These are phyloP conservation scores for Acheta domesticus DNA, from an alignment of 2,888 invertebrate species.

Conservation along the genomic window DNA sequence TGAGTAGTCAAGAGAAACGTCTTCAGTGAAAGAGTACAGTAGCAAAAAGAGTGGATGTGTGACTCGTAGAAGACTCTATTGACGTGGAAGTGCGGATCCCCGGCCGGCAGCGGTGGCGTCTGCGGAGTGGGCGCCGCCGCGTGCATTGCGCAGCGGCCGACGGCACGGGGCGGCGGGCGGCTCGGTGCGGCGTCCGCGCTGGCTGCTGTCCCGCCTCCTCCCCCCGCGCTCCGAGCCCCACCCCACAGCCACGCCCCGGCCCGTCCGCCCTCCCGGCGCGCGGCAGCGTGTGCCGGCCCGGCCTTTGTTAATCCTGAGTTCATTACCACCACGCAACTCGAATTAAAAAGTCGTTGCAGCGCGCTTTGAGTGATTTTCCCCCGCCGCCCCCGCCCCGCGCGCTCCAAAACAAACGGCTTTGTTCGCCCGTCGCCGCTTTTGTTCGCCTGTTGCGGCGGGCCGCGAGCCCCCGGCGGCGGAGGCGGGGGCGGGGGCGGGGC, in stretches of 20 bases:
- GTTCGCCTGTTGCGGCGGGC: neutral
- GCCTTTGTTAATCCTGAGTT: conserved; percentile 2
- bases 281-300: neutral
- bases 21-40: no score
- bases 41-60: no score
- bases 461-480: neutral
- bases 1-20: no score
- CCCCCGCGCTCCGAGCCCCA: neutral
- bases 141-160: no score
- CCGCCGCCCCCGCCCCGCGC: neutral
- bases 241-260: neutral
- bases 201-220: neutral
- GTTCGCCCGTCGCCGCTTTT: conserved; percentile 9
- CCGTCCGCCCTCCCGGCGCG: neutral
- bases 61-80: no score
- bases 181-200: no score
- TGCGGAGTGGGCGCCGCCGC: no score
- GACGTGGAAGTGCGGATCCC: no score
- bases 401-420: conserved; percentile 7
- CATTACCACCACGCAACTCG: conserved; percentile 10
- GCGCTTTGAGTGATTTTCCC: neutral
- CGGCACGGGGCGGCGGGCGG: no score
- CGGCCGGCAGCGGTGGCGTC: no score
- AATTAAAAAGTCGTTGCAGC: conserved; percentile 8
- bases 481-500: neutral